Evolutionary conservation across 2,113 vertebrate species (phyloP).

Genomic region (Boulengerochromis microlepis): DNA sequence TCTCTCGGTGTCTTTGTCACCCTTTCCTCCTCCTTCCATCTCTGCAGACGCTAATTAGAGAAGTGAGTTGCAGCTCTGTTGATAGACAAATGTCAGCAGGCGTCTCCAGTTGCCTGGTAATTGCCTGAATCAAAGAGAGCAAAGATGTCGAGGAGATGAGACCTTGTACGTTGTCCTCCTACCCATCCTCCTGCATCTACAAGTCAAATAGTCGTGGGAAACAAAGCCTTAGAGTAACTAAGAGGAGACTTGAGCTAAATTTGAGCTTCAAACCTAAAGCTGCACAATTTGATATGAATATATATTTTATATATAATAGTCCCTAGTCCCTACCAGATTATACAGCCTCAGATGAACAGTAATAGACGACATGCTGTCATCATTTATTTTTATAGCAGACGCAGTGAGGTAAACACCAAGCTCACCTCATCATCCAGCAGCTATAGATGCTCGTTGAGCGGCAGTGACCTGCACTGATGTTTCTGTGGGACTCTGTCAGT

Average conservation of each 20-base stretch:
- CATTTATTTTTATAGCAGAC: neutral
- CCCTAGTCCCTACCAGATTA: neutral
- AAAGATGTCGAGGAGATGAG: slow-evolving; percentile 1
- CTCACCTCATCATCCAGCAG: neutral
- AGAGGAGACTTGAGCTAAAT: neutral
- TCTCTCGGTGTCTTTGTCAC: neutral
- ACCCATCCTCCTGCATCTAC: neutral
- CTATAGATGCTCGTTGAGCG: neutral
- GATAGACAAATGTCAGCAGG: slow-evolving; percentile 75
- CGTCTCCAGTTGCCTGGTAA: slow-evolving; percentile 64
- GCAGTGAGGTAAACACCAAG: neutral
- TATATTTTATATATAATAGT: neutral
- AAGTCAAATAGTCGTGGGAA: slow-evolving; percentile 36
- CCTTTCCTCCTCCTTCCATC: slow-evolving; percentile 9
- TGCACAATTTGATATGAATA: neutral
- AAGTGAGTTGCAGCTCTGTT: slow-evolving; percentile 54
- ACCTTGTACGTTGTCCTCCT: neutral
- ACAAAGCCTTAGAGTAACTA: neutral
- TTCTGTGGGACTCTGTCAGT: neutral
- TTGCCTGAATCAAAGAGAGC: slow-evolving; percentile 64
- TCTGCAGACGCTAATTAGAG: slow-evolving; percentile 67
- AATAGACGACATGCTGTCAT: neutral
- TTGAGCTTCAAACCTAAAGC: neutral
- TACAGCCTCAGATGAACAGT: neutral
- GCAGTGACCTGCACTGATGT: neutral